Base-by-base conservation (phyloP, 2,888 invertebrate species). In the Xestobium rufovillosum region DNA sequence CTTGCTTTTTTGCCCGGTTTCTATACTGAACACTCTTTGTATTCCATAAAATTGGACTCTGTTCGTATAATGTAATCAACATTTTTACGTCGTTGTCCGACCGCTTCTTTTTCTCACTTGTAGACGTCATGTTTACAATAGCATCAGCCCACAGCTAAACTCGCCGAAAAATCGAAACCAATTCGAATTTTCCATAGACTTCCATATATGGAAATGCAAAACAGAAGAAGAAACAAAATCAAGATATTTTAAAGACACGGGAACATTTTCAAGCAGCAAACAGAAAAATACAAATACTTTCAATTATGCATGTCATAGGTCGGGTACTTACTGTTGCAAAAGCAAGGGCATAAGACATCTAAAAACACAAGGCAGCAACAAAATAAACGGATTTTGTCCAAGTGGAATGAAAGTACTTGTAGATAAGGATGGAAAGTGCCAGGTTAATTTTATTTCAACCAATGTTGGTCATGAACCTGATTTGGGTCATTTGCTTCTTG, bases 261-360 rank as follows among this genome's bases (percentile, higher is more conserved):
- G 19, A 12, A 26, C 26, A 14, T 31, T 26, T 30, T 9, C 14
- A 3, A n/a, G 10, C 10, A 13, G 13, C 3, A 23, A 26, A 8
- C 9, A 15, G 31, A n/a, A n/a, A n/a, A n/a, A n/a, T n/a, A n/a
- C n/a, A n/a, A n/a, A n/a, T n/a, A n/a, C n/a, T n/a, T n/a, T n/a
- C n/a, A n/a, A n/a, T n/a, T n/a, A n/a, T n/a, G n/a, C n/a, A 17
- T 43, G 43, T 30, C 43, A 43, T 13, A 32, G 43, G 10, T 43
- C 38, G 26, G 26, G 26, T 3, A 26, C 10, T 11, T 26, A 26
- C 4, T 14, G 26, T 3, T 16, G 36, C 4, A 12, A 11, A 10
- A 41, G 39, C 13, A 38, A 39, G 14, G 31, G 30, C 4, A 10
- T 27, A 2, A 41, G 43, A 26, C 38, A 33, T 10, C 17, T 32